These are phyloP conservation scores for Bruchidius siliquastri DNA, from an alignment of 2,888 invertebrate species.

Conservation along the genomic window DNA sequence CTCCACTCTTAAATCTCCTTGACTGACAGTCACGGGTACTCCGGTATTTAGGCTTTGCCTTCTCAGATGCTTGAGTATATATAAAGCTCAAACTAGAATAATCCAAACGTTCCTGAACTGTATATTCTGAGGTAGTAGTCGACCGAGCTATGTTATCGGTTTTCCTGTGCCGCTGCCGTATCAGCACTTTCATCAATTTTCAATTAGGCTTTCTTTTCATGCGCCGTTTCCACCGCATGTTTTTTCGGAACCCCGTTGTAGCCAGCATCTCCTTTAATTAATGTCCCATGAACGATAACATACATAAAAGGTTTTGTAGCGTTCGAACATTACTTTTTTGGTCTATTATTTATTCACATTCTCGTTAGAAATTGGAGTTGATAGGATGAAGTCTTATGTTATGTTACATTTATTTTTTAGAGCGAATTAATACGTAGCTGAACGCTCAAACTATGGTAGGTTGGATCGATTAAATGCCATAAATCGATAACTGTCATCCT, in stretches of 20 bases:
- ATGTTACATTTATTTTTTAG: too few relatives aligned
- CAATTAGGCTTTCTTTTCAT: conserved; percentile 33
- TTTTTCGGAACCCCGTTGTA: not conserved
- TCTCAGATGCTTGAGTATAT: too few relatives aligned
- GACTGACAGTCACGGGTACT: too few relatives aligned
- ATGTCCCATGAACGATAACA: conserved; percentile 10
- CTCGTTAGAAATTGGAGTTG: not conserved
- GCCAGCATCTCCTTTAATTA: conserved; percentile 13
- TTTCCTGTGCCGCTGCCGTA: conserved; percentile 16
- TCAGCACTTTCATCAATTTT: conserved; percentile 35
- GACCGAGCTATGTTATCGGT: conserved; percentile 3
- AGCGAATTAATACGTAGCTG: too few relatives aligned
- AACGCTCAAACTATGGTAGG: too few relatives aligned
- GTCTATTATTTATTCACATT: too few relatives aligned
- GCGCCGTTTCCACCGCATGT: conserved; percentile 14
- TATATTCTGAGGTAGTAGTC: conserved; percentile 9
- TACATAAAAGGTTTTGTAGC: not conserved
- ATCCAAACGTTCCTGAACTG: not conserved
- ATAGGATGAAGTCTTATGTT: too few relatives aligned
- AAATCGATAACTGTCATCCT: too few relatives aligned
- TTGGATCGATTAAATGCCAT: too few relatives aligned
- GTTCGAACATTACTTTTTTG: too few relatives aligned
- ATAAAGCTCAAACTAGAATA: not conserved
- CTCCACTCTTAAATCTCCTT: too few relatives aligned
- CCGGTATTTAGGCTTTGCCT: too few relatives aligned